Evolutionary conservation across 2,113 vertebrate species (phyloP).

Genomic region (Pongo abelii): DNA sequence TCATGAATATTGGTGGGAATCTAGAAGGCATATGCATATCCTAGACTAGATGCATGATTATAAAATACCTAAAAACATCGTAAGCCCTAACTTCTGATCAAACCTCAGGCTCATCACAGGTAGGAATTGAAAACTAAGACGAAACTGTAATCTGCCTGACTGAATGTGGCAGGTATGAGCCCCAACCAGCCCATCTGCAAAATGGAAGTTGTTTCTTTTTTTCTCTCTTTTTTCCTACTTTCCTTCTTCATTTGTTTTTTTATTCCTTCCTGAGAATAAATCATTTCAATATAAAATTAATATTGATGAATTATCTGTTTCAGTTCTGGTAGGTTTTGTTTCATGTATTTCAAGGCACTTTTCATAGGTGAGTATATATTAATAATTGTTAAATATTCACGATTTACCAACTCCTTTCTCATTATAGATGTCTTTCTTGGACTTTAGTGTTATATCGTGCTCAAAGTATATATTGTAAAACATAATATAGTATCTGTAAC

Average conservation of each 20-base stretch:
- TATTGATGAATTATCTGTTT: background rate
- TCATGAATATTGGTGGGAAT: background rate
- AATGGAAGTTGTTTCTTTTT: too few relatives aligned
- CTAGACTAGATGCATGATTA: fast-evolving
- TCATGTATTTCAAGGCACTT: background rate
- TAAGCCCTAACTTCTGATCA: background rate
- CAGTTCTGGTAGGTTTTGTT: background rate
- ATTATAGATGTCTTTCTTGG: background rate
- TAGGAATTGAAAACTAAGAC: background rate
- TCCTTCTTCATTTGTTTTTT: background rate
- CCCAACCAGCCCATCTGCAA: background rate
- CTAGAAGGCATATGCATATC: background rate
- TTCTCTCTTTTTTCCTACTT: background rate
- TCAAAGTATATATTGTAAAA: background rate
- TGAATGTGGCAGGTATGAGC: background rate
- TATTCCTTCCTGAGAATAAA: too few relatives aligned
- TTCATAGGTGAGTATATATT: background rate
- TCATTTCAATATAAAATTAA: background rate
- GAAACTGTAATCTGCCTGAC: background rate
- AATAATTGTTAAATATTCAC: background rate
- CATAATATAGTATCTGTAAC: background rate
- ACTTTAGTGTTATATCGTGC: background rate
- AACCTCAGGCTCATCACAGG: background rate
- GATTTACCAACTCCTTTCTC: background rate
- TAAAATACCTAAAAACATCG: background rate